These are phyloP conservation scores for Apantesis nais DNA, from an alignment of 2,888 invertebrate species.

Conservation along the genomic window DNA sequence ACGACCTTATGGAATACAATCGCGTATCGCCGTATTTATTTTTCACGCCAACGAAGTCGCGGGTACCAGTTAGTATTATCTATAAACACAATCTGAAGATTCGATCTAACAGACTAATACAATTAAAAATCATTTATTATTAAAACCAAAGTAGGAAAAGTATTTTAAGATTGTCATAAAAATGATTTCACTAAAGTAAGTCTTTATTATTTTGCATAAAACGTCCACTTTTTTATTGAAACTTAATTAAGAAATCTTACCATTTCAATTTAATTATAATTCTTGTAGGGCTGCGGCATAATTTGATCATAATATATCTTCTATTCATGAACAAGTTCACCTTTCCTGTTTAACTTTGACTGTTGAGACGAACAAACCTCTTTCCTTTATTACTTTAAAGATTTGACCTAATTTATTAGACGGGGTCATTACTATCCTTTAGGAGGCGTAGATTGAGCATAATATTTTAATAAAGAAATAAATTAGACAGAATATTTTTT, in stretches of 20 bases:
- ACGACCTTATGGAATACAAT: no score
- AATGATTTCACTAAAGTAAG: background rate
- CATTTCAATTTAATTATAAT: background rate
- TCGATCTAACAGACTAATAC: no score
- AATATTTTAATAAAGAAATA: background rate
- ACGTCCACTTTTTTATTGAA: background rate
- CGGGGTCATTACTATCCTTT: background rate
- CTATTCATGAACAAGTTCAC: background rate
- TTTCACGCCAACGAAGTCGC: no score
- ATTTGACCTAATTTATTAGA: background rate
- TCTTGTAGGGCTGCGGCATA: background rate
- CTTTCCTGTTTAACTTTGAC: background rate
- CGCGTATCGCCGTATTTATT: no score
- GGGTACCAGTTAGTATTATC: no score
- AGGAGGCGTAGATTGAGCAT: background rate
- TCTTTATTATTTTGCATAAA: background rate
- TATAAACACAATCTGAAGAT: no score
- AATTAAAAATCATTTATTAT: no score
- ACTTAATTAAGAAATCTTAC: no score
- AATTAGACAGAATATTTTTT: background rate
- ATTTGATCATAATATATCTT: background rate
- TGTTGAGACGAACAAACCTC: no score
- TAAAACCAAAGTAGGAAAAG: background rate
- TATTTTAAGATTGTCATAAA: background rate
- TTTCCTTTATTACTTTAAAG: conserved; percentile 1